Evolutionary conservation across 2,888 invertebrate species (phyloP).

Genomic region (Idaea dimidiata): DNA sequence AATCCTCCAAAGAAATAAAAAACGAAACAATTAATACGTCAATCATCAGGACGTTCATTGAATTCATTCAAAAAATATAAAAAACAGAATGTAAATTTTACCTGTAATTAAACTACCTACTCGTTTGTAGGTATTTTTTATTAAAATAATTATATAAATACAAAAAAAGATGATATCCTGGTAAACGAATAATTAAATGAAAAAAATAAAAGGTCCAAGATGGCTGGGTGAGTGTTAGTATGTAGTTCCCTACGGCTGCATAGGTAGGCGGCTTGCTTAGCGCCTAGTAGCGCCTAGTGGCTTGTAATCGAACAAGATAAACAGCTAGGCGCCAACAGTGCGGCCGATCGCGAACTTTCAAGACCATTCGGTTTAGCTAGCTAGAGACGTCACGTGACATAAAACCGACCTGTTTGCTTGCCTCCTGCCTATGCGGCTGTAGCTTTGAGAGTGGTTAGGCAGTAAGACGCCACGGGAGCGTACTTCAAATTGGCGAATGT

Average conservation of each 20-base stretch:
- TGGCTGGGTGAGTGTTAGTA: conserved; percentile 33
- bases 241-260: neutral
- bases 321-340: too few species aligned
- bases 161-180: conserved; percentile 31
- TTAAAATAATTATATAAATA: conserved; percentile 20
- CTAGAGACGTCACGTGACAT: too few species aligned
- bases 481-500: too few species aligned
- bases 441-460: too few species aligned
- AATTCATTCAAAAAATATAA: conserved; percentile 8
- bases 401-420: too few species aligned
- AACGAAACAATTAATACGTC: neutral
- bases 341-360: too few species aligned
- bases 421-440: too few species aligned
- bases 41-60: conserved; percentile 9
- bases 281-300: too few species aligned
- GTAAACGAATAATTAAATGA: conserved; percentile 17
- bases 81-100: conserved; percentile 3
- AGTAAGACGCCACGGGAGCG: too few species aligned
- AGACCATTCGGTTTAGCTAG: too few species aligned
- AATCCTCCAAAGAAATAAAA: neutral
- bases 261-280: too few species aligned
- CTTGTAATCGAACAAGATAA: too few species aligned
- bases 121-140: conserved; percentile 1
- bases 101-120: conserved; percentile 11
- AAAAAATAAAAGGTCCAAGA: conserved; percentile 26